Evolutionary conservation across 1,140 invertebrate species (phyloP), one percentile per base, ranked within the genome.

Genomic region (Cryptotermes secundus): DNA sequence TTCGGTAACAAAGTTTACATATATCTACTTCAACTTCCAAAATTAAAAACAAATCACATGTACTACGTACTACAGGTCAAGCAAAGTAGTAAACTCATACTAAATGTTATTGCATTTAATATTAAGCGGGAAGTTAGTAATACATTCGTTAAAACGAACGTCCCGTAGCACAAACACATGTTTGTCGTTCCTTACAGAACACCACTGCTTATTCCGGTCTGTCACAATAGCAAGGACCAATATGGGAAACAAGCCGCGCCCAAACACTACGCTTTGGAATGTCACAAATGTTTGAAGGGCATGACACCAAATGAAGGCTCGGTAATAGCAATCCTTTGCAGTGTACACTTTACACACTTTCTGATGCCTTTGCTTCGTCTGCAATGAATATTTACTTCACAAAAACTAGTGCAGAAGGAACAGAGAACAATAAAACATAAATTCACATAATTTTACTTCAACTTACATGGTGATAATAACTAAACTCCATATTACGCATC

Each of bases 391-490:
- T 2, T 16, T 59, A 22, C 22, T 22, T 59, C 24, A 59, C 19
- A 59, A 12, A 72, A 72, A 72, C 9, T 31, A 31, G 24, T 59
- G 1, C n/a, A 72, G 26, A 3, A 24, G 4, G 7, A 72, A 59
- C n/a, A n/a, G 31, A 31, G 10, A 0, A 72, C n/a, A 72, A 31
- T 72, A 72, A 9, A 72, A n/a, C 59, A 59, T n/a, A 72, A 72
- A 72, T 72, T 31, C 59, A 3, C 1, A 72, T 16, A n/a, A n/a
- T 72, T 72, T 31, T 59, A 38, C n/a, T n/a, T 59, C 3, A 16
- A 81, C 80, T 81, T 81, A 81, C 80, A 81, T 35, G 22, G 80
- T 36, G n/a, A 36, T 38, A 80, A 80, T 80, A 45, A 81, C 80
- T 34, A 38, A 45, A 81, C 80, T 81, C 80, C 80, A 81, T 81